These are phyloP conservation scores for Canis aureus DNA, from an alignment of 2,113 vertebrate genomes.

Conservation along the genomic window DNA sequence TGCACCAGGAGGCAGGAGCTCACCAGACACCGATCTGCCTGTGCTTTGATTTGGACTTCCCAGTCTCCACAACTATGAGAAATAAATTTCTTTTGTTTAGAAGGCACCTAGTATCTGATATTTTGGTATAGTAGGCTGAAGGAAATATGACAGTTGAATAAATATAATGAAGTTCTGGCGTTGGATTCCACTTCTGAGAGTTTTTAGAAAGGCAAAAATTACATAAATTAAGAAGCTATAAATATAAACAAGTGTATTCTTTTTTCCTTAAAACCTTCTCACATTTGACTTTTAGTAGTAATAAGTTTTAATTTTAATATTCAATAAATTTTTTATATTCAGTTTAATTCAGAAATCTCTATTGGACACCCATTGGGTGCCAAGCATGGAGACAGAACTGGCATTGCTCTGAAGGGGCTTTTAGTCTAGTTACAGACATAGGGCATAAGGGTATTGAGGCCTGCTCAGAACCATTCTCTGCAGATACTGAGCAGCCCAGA, in stretches of 20 bases:
- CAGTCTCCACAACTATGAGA: neutral
- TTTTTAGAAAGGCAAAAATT: conserved; percentile 47
- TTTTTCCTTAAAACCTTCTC: neutral
- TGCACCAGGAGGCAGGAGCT: neutral
- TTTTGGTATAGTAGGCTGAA: neutral
- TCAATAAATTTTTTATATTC: neutral
- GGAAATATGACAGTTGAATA: conserved; percentile 36
- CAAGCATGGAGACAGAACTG: neutral
- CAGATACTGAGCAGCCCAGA: neutral
- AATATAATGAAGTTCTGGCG: conserved; percentile 11
- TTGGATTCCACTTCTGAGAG: conserved; percentile 24
- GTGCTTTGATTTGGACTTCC: neutral
- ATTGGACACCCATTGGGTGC: neutral
- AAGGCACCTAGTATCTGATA: neutral
- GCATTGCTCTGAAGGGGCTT: neutral
- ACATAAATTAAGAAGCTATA: neutral
- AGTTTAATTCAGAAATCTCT: conserved; percentile 19
- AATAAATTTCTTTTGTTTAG: neutral
- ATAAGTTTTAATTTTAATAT: neutral
- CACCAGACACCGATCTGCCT: neutral
- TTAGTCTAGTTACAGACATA: neutral
- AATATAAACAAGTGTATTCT: neutral
- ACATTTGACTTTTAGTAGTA: conserved; percentile 21
- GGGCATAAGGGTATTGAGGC: neutral
- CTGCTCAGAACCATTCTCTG: rapidly evolving